phyloP scores from a whole-genome alignment of 35 echinoderm and acorn worm species.

The Holothuria glaberrima region DNA sequence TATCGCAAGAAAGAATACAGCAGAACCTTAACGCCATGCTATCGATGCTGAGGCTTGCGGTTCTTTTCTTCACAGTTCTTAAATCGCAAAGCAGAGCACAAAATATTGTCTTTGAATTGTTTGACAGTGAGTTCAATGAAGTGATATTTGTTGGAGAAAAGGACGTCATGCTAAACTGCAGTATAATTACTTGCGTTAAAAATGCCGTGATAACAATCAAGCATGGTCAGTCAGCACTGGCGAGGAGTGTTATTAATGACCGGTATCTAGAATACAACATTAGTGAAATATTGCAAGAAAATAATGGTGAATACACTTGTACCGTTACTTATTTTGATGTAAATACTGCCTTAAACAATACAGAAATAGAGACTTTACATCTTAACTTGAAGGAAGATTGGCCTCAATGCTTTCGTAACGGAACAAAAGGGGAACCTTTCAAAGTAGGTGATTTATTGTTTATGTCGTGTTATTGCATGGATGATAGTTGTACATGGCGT shows the following conservation, averaged over 20 bases:
- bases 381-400: neutral
- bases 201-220: neutral
- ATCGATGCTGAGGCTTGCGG: too few relatives aligned
- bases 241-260: too few relatives aligned
- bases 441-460: neutral
- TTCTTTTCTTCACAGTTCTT: too few relatives aligned
- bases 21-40: too few relatives aligned
- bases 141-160: constrained; percentile 13
- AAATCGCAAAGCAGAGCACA: neutral
- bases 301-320: neutral
- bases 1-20: too few relatives aligned
- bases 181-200: neutral
- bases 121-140: constrained; percentile 27
- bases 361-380: neutral
- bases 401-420: constrained; percentile 5
- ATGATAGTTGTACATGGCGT: neutral
- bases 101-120: neutral
- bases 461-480: constrained; percentile 6
- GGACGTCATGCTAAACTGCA: neutral
- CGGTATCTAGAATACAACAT: too few relatives aligned
- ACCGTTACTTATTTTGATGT: neutral
- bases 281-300: too few relatives aligned
- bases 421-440: neutral
- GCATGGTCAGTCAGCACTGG: too few relatives aligned
- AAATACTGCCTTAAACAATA: neutral